Evolutionary conservation across 1,140 invertebrate genomes (phyloP).

Genomic region (Philotrypesis tridentata): DNA sequence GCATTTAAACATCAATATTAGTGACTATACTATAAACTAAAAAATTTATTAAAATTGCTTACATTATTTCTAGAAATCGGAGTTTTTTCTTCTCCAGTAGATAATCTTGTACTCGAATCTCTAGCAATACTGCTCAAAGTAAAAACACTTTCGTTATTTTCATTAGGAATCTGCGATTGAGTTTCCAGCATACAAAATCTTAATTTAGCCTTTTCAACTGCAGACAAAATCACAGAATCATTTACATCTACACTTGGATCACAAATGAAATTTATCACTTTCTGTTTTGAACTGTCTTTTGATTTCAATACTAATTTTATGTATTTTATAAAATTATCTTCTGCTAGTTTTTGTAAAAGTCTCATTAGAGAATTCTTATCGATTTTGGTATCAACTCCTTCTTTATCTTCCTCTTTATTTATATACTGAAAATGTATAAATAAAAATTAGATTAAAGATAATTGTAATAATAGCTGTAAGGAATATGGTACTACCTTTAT

Average conservation of each 20-base stretch:
- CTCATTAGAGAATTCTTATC: conserved; percentile 78
- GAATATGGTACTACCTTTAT: conserved; percentile 67
- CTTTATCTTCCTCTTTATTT: conserved; percentile 73
- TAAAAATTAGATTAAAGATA: background rate
- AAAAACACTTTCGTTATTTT: conserved; percentile 1
- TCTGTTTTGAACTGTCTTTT: conserved; percentile 66
- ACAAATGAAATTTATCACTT: conserved; percentile 76
- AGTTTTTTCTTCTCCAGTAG: conserved; percentile 50
- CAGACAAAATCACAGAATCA: conserved; percentile 75
- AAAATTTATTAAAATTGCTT: conserved; percentile 20
- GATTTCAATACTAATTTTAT: conserved; percentile 70
- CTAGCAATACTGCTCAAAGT: background rate
- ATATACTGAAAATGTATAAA: conserved; percentile 68
- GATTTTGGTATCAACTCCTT: conserved; percentile 76
- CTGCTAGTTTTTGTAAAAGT: conserved; percentile 75
- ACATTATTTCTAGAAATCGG: conserved; percentile 53
- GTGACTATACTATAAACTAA: background rate
- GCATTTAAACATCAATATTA: conserved; percentile 25
- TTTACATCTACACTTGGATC: conserved; percentile 74
- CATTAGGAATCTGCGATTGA: background rate
- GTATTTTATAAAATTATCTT: conserved; percentile 77
- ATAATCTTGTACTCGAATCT: conserved; percentile 33
- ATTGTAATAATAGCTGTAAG: background rate
- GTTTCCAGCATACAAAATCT: conserved; percentile 71
- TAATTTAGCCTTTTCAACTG: conserved; percentile 78